Conservation (phyloP, 2,888 invertebrate species). For the Nomada hirtipes region DNA sequence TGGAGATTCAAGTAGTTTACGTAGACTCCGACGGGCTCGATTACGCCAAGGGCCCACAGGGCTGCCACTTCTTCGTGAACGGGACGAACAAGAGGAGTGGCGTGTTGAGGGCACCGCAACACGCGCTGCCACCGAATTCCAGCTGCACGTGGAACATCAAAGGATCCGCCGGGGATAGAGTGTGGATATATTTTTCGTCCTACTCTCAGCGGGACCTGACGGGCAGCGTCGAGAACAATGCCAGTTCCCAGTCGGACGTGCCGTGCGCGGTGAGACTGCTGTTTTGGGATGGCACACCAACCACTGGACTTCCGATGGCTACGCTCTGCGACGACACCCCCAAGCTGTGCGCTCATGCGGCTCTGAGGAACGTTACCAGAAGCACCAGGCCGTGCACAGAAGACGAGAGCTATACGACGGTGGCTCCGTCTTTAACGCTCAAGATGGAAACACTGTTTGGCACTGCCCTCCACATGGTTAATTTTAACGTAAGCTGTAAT, state of each 20-base stretch:
- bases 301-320: slow-evolving; percentile 78
- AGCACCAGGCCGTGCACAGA: slow-evolving; percentile 92
- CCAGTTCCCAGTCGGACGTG: slow-evolving; percentile 61
- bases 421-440: slow-evolving; percentile 81
- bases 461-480: slow-evolving; percentile 91
- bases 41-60: slow-evolving; percentile 88
- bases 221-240: slow-evolving; percentile 84
- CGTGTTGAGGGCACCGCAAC: slow-evolving; percentile 91
- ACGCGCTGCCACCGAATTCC: slow-evolving; percentile 93
- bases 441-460: slow-evolving; percentile 83
- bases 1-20: slow-evolving; percentile 94
- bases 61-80: slow-evolving; percentile 82
- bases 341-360: slow-evolving; percentile 92
- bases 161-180: slow-evolving; percentile 91
- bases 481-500: slow-evolving; percentile 77
- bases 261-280: slow-evolving; percentile 78
- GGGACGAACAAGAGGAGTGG: slow-evolving; percentile 89
- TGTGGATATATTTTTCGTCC: slow-evolving; percentile 95
- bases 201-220: slow-evolving; percentile 91
- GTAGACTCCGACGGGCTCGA: slow-evolving; percentile 95
- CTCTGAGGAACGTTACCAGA: slow-evolving; percentile 90
- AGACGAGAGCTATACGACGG: slow-evolving; percentile 92
- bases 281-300: slow-evolving; percentile 80
- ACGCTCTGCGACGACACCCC: slow-evolving; percentile 88
- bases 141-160: slow-evolving; percentile 94